phyloP scores from a whole-genome alignment of 2,888 invertebrate genomes.

The Lottia scabra region DNA sequence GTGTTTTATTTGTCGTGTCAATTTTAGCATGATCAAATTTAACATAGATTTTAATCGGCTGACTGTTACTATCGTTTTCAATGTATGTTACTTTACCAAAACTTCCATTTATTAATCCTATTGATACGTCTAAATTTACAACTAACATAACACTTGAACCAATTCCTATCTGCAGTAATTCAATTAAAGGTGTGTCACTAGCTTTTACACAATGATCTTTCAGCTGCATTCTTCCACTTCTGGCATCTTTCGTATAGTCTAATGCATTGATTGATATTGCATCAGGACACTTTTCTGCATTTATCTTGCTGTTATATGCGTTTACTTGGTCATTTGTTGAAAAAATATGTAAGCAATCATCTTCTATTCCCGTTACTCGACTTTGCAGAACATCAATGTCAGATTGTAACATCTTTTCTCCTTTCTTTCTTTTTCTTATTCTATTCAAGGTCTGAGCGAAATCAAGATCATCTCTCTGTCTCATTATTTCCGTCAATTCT shows the following conservation, averaged over 20 bases:
- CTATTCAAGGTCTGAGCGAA: constrained; percentile 25
- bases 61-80: background rate
- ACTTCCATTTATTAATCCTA: background rate
- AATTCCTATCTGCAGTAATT: background rate
- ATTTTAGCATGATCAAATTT: constrained; percentile 21
- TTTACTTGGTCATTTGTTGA: constrained; percentile 25
- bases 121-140: background rate
- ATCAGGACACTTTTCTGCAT: constrained; percentile 5
- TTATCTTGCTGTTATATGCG: constrained; percentile 16
- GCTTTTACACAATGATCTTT: background rate
- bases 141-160: constrained; percentile 11
- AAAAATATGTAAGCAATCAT: constrained; percentile 23
- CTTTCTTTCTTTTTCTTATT: constrained; percentile 16
- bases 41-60: constrained; percentile 5
- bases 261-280: constrained; percentile 17
- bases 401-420: background rate
- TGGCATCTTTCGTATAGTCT: constrained; percentile 22
- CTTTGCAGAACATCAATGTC: constrained; percentile 10
- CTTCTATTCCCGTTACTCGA: constrained; percentile 16
- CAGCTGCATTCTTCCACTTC: constrained; percentile 18
- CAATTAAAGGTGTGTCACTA: constrained; percentile 1
- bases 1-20: constrained; percentile 9
- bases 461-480: constrained; percentile 19
- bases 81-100: constrained; percentile 18
- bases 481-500: constrained; percentile 24